Evolutionary conservation across 2,888 invertebrate genomes (phyloP).

Genomic region (Bugulina stolonifera): DNA sequence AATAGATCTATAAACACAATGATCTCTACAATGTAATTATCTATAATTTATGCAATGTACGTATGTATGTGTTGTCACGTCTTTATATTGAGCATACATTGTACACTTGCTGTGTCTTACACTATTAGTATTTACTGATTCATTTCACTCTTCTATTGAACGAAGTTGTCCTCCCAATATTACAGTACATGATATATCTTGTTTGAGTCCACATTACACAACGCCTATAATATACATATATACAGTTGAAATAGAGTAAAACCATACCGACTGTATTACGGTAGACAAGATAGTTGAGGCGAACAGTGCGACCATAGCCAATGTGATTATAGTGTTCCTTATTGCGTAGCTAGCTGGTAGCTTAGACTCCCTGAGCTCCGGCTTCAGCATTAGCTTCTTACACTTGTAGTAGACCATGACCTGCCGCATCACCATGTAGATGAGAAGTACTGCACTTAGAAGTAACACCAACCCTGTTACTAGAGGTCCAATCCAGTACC

Average conservation of each 20-base stretch:
- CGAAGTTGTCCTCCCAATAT: too few species aligned
- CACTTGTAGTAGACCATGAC: neutral
- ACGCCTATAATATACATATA: too few species aligned
- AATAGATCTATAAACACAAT: too few species aligned
- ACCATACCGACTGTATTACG: neutral
- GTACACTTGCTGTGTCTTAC: too few species aligned
- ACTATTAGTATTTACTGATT: too few species aligned
- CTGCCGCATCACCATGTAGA: neutral
- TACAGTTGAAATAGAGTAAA: neutral
- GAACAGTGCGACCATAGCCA: neutral
- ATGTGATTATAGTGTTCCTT: constrained; percentile 1
- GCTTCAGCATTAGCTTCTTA: neutral
- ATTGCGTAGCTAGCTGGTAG: neutral
- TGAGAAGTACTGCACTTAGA: neutral
- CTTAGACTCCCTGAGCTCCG: neutral
- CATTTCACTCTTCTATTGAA: too few species aligned
- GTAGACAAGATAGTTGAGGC: constrained; percentile 3
- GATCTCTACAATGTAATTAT: too few species aligned
- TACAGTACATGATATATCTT: too few species aligned
- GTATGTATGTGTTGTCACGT: too few species aligned
- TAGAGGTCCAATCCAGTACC: constrained; percentile 1
- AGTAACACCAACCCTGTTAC: neutral
- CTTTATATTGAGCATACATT: too few species aligned
- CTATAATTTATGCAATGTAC: too few species aligned
- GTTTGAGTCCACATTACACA: too few species aligned